Evolutionary conservation across 2,888 invertebrate species (phyloP).

Genomic region (Drosophila kuntzei): DNA sequence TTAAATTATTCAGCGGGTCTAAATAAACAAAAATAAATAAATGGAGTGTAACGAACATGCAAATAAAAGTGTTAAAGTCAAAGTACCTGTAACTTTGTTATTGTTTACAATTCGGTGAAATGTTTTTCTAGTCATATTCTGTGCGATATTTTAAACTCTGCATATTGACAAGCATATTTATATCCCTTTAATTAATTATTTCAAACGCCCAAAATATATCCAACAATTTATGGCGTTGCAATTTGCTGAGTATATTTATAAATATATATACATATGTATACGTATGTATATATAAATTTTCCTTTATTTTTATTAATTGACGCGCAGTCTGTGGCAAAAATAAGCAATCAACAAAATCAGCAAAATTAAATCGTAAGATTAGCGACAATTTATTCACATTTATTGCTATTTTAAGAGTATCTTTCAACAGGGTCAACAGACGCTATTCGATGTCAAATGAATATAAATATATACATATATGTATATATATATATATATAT

Average conservation of each 20-base stretch:
- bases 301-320: constrained; percentile 41
- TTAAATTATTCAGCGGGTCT: too few relatives aligned
- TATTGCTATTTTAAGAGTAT: constrained; percentile 16
- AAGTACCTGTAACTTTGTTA: neutral
- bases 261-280: neutral
- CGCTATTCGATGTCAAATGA: constrained; percentile 1
- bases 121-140: neutral
- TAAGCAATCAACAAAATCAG: constrained; percentile 5
- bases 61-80: neutral
- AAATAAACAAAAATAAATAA: too few relatives aligned
- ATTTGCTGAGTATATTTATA: constrained; percentile 25
- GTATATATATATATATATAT: too few relatives aligned
- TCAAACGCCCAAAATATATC: constrained; percentile 19
- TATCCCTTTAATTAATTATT: constrained; percentile 17
- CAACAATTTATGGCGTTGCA: constrained; percentile 37
- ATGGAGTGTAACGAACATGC: neutral
- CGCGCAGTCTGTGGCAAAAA: constrained; percentile 22
- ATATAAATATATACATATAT: neutral
- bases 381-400: constrained; percentile 32
- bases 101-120: neutral
- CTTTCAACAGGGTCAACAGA: constrained; percentile 3
- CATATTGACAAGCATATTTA: neutral
- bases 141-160: neutral
- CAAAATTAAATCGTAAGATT: constrained; percentile 35
- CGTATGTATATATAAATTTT: neutral